Evolutionary conservation across 2,888 invertebrate species (phyloP), one percentile per base, ranked within the genome.

Genomic region (Tenthredo mesomela): DNA sequence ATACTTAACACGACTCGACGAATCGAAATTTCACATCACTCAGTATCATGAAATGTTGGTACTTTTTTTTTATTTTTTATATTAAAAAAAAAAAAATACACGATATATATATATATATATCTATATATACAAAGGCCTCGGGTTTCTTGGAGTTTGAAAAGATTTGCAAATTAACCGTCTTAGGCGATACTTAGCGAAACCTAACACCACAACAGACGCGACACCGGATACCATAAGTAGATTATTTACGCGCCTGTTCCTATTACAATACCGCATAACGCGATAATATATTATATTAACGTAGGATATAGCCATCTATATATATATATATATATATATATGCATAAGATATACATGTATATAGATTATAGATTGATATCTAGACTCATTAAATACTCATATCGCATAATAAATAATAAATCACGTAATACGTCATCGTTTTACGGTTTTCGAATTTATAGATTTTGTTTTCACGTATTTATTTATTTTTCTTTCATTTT

Each of bases 171-270:
- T 90, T 91, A 90, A 89, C 87, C 89, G 88, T 87, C 88, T 88
- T 88, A 88, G 87, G 87, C 87, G 88, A 91, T 91, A 90, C 89
- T 89, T 89, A 89, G 84, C 87, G 92, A 89, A 92, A 92, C 90
- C 90, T 87, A 91, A 92, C 88, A 92, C 90, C 90, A 82, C 85
- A 87, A 88, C 89, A 89, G 87, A 90, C 90, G 91, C 88, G 91
- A 91, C 89, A 92, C 89, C 89, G 90, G 91, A 92, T 89, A 92
- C 91, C 89, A 89, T 91, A 91, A 91, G 92, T 92, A 89, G 91
- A 91, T 91, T 91, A 85, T 75, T 73, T 61, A 85, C 88, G 89
- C 87, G 88, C 87, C 87, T 87, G 86, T 87, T 88, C 86, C 86
- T 85, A 84, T 84, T 73, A 61, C 73, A 67, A 73, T 73, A 37